Percentiles rank a stretch among this genome's conserved stretches.
These are phyloP conservation scores for Leptopilina syphax DNA, from an alignment of 2,888 invertebrate species.

Conservation along the genomic window DNA sequence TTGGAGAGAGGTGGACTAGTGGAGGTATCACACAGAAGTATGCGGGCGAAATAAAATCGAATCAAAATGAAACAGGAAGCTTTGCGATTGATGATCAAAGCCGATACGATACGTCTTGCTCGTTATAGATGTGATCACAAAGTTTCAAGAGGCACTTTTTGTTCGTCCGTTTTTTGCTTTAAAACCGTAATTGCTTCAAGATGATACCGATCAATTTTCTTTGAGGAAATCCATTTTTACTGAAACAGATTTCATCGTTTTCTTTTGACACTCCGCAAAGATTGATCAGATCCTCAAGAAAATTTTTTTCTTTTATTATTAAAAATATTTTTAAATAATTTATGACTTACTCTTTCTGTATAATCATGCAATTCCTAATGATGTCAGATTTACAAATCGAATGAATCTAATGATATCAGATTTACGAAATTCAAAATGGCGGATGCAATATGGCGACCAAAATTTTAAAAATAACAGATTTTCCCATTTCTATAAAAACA, in stretches of 20 bases:
- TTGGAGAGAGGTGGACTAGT: background rate
- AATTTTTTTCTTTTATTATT: too few relatives aligned
- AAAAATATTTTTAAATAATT: too few relatives aligned
- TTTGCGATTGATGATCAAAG: slow-evolving; percentile 67
- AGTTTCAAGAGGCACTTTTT: slow-evolving; percentile 31
- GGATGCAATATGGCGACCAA: too few relatives aligned
- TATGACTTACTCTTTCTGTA: too few relatives aligned
- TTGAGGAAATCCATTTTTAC: slow-evolving; percentile 10
- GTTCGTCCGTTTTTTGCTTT: background rate
- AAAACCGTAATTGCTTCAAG: slow-evolving; percentile 13
- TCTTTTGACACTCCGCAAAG: background rate
- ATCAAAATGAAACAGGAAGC: slow-evolving; percentile 71
- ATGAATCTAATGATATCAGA: too few relatives aligned
- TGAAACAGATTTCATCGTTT: background rate
- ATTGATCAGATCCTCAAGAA: background rate
- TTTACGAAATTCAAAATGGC: too few relatives aligned
- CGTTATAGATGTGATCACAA: slow-evolving; percentile 33
- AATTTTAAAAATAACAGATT: too few relatives aligned
- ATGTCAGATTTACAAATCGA: too few relatives aligned
- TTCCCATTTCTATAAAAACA: too few relatives aligned
- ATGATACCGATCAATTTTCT: slow-evolving; percentile 6
- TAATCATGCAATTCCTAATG: too few relatives aligned
- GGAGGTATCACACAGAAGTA: slow-evolving; percentile 64
- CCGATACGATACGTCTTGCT: slow-evolving; percentile 36
- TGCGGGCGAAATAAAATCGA: slow-evolving; percentile 72